Percentiles rank a stretch among this genome's conserved stretches.
Conservation (phyloP, 2,113 vertebrate species). For the Macroglossus sobrinus region DNA sequence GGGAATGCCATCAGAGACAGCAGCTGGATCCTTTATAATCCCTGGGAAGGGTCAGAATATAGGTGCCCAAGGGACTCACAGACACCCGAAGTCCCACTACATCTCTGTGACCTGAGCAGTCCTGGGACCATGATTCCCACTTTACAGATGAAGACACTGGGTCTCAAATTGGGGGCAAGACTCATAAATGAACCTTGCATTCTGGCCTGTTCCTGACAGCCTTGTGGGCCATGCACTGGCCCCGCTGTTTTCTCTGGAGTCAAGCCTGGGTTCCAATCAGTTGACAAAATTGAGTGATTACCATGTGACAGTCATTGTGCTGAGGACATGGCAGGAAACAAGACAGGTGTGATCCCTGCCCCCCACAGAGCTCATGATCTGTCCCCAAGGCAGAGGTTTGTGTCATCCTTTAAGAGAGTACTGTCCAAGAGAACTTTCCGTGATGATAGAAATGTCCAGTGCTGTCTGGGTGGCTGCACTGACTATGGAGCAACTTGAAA, state of each 20-base stretch:
- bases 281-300: background rate
- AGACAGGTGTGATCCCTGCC: background rate
- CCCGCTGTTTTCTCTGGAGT: background rate
- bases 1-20: background rate
- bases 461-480: background rate
- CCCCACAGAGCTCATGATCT: background rate
- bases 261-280: background rate
- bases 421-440: background rate
- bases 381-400: background rate
- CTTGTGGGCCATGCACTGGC: accelerated
- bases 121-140: background rate
- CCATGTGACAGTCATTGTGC: background rate
- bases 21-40: background rate
- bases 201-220: background rate
- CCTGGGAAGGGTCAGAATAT: background rate
- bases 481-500: background rate
- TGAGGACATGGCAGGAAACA: background rate
- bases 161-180: background rate
- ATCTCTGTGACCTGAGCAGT: background rate
- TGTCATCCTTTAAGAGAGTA: background rate
- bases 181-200: background rate
- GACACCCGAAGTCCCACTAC: background rate
- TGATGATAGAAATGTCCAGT: background rate
- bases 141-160: background rate
- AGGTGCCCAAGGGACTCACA: background rate